Evolutionary conservation across 1,140 invertebrate genomes (phyloP).

Genomic region (Macrosteles quadrilineatus): DNA sequence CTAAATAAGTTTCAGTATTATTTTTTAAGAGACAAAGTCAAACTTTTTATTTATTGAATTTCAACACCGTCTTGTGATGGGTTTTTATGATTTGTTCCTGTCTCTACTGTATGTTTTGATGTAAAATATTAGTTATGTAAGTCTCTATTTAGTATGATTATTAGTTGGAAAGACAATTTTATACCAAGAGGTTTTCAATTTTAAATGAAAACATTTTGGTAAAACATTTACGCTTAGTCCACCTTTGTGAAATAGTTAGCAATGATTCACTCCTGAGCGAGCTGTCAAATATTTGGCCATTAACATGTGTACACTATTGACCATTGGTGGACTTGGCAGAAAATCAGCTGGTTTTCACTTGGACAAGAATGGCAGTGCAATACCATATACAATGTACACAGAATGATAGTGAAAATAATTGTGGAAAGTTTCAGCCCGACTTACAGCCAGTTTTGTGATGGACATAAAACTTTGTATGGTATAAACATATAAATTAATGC

Average conservation of each 20-base stretch:
- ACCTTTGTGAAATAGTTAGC: constrained; percentile 6
- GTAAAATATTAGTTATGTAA: too few species aligned
- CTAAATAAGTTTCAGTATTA: too few species aligned
- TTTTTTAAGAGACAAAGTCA: too few species aligned
- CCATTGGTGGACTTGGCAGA: background rate
- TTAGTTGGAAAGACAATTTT: background rate
- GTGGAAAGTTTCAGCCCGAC: background rate
- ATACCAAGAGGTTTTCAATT: constrained; percentile 1
- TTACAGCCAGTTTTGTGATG: background rate
- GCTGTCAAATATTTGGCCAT: too few species aligned
- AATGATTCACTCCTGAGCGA: too few species aligned
- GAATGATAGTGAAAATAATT: background rate
- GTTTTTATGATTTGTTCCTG: too few species aligned
- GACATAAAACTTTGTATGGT: background rate
- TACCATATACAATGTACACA: background rate
- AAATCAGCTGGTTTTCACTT: background rate
- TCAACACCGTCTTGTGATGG: too few species aligned
- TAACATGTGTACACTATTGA: too few species aligned
- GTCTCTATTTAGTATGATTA: too few species aligned
- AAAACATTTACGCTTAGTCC: background rate
- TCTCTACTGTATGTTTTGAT: too few species aligned
- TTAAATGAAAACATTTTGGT: background rate
- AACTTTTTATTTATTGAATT: too few species aligned
- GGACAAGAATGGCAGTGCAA: constrained; percentile 6
- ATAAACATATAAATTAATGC: too few species aligned